Conservation (phyloP, 2,113 vertebrate species). For the Clarias magur region DNA sequence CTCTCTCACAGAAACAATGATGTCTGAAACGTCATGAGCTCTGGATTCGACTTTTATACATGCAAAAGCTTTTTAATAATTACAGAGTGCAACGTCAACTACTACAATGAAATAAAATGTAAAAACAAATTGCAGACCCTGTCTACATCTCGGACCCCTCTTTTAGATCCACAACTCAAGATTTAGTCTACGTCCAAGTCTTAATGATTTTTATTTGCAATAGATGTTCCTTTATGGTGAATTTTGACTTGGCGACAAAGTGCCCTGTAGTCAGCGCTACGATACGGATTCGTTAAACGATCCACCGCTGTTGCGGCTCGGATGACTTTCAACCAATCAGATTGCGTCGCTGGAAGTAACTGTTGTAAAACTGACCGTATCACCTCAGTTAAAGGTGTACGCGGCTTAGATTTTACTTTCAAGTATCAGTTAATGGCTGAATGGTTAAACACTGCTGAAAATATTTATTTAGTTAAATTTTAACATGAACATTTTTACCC, state of each 20-base stretch:
- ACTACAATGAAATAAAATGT: not conserved
- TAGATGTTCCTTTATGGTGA: not conserved
- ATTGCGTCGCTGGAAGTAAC: not conserved
- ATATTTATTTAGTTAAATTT: too few species aligned
- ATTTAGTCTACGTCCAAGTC: not conserved
- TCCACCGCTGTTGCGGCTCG: not conserved
- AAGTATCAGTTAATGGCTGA: too few species aligned
- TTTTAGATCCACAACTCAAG: not conserved
- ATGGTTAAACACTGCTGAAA: too few species aligned
- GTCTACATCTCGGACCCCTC: not conserved
- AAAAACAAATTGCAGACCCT: not conserved
- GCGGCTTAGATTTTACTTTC: too few species aligned
- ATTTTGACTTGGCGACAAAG: not conserved
- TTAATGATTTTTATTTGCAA: not conserved
- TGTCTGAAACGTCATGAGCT: not conserved
- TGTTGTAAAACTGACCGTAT: too few species aligned
- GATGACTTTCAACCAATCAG: not conserved
- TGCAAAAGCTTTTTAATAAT: not conserved
- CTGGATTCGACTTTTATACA: not conserved
- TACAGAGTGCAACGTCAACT: not conserved
- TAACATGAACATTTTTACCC: too few species aligned
- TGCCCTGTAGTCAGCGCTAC: not conserved
- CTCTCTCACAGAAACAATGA: not conserved
- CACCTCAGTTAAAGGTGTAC: too few species aligned
- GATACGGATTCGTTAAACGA: not conserved